Percentiles rank a stretch among this genome's conserved stretches.
phyloP scores from a whole-genome alignment of 2,888 invertebrate genomes.

The Pyrocoelia pectoralis region DNA sequence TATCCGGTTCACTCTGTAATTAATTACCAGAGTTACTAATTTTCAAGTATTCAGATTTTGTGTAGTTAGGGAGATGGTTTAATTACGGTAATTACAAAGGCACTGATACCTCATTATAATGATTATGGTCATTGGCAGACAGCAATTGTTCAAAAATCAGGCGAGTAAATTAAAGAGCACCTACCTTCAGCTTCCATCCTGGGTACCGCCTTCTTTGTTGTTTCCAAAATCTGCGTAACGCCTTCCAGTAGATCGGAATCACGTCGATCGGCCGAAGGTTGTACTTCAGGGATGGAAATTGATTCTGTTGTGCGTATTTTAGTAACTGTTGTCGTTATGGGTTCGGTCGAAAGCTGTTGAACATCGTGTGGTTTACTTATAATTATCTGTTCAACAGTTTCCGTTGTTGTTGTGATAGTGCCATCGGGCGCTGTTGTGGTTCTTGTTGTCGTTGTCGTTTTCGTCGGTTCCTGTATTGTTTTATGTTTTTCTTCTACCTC shows the following conservation, averaged over 20 bases:
- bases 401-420: constrained; percentile 59
- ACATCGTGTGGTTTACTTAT: constrained; percentile 42
- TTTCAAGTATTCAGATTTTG: too few species aligned
- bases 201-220: constrained; percentile 41
- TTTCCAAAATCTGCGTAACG: constrained; percentile 59
- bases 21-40: too few species aligned
- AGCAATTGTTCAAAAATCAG: too few species aligned
- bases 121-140: too few species aligned
- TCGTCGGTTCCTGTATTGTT: constrained; percentile 38
- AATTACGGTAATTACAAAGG: too few species aligned
- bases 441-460: constrained; percentile 53
- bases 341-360: constrained; percentile 30
- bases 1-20: too few species aligned
- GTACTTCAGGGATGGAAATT: constrained; percentile 54
- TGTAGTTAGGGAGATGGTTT: too few species aligned
- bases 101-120: too few species aligned
- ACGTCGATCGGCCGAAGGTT: constrained; percentile 57
- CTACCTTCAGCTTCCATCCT: constrained; percentile 49
- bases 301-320: constrained; percentile 49
- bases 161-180: constrained; percentile 14
- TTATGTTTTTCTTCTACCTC: constrained; percentile 65
- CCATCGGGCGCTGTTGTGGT: constrained; percentile 57
- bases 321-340: constrained; percentile 38
- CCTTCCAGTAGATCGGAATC: constrained; percentile 60
- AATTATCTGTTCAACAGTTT: constrained; percentile 62